Evolutionary conservation across 2,113 vertebrate species (phyloP).

Genomic region (Cygnus atratus): DNA sequence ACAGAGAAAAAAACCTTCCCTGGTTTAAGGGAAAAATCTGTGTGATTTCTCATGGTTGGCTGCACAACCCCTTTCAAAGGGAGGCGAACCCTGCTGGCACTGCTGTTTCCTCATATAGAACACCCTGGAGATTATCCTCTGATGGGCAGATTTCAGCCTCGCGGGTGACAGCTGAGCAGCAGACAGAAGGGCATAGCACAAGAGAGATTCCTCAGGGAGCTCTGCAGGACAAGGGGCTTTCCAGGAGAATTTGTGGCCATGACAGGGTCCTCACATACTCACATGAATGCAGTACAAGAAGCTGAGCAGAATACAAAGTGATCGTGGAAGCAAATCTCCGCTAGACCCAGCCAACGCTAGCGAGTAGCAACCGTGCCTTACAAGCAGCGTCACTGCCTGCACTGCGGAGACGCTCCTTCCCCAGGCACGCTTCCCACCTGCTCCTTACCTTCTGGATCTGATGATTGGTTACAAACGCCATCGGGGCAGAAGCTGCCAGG

Average conservation of each 20-base stretch:
- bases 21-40: background rate
- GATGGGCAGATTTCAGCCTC: background rate
- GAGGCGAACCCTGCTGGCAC: background rate
- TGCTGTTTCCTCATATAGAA: constrained; percentile 39
- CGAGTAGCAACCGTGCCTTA: rapidly evolving
- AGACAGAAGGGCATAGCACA: background rate
- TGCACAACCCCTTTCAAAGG: background rate
- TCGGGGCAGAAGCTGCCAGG: background rate
- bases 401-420: rapidly evolving
- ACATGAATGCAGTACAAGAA: rapidly evolving
- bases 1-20: background rate
- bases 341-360: background rate
- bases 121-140: constrained; percentile 39
- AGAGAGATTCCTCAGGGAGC: background rate
- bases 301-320: background rate
- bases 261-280: background rate
- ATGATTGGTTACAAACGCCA: constrained; percentile 76
- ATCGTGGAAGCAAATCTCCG: background rate
- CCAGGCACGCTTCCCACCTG: rapidly evolving
- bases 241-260: background rate
- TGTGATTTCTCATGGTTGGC: background rate
- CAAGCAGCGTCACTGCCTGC: rapidly evolving
- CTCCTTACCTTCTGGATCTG: constrained; percentile 80
- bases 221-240: background rate
- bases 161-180: background rate